Evolutionary conservation across 2,113 vertebrate genomes (phyloP).

Genomic region (Junco hyemalis): DNA sequence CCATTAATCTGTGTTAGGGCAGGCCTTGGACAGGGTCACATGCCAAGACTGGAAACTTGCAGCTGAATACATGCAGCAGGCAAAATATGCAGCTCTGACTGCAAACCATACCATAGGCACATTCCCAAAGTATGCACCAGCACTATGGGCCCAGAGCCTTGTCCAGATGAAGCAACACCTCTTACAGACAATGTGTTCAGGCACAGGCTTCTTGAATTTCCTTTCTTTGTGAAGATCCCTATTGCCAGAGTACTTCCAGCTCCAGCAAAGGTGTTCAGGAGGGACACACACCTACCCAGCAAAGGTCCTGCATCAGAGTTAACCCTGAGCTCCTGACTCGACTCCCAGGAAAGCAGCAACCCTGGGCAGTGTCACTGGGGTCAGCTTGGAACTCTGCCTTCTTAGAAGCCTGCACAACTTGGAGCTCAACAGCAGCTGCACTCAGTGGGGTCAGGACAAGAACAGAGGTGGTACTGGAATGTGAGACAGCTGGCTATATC

Average conservation of each 20-base stretch:
- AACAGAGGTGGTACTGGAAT: background rate
- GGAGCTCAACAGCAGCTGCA: background rate
- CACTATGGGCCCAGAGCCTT: background rate
- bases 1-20: background rate
- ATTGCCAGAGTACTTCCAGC: background rate
- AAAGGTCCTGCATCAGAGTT: background rate
- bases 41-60: background rate
- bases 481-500: background rate
- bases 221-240: background rate
- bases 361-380: background rate
- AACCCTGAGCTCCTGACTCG: background rate
- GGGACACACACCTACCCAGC: background rate
- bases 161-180: background rate
- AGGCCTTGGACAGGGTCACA: background rate
- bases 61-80: background rate
- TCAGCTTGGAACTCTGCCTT: background rate
- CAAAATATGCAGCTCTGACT: background rate
- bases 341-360: background rate
- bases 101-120: background rate
- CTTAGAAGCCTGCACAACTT: background rate
- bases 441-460: background rate
- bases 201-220: background rate
- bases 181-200: background rate
- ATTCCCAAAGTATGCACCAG: background rate
- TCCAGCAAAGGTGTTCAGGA: background rate